Base-by-base conservation (phyloP, 1,140 invertebrate species). In the Pseudobourletiella spinata region DNA sequence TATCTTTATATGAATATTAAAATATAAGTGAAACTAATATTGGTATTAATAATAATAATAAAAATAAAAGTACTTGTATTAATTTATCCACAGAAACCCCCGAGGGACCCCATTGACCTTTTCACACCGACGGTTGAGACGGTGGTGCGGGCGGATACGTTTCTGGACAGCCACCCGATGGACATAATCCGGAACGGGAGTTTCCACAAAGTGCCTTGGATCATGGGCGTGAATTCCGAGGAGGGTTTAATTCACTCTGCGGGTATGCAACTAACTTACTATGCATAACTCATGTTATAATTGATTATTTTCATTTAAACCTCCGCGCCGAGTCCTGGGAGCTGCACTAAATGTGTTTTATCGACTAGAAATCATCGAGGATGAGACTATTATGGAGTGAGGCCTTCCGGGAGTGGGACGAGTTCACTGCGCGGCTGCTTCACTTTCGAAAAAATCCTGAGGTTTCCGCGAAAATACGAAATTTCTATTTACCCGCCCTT, bases 151-250 rank as follows among this genome's bases (percentile, higher is more conserved):
- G 83, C 65, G 42, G 28, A 66, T 1, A 56, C 84, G 16, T 87
- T 87, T 69, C 65, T 87, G 0, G 81, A 77, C 0, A 76, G 79
- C 62, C 75, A 79, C 63, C 83, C 84, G 1, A 72, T 78, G 1
- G 72, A 79, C 11, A 78, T 82, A 0, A 68, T 79, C 0, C 72
- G 72, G 59, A 71, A 74, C 14, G 82, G 76, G 35, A 70, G 80
- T 1, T 76, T 71, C 80, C 39, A 77, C 18, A 78, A 81, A 57
- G 61, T 87, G 15, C 84, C 84, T 0, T 81, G 83, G 77, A 80
- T 89, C 65, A 80, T 82, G 15, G 86, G 86, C 3, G 69, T 84
- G 0, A 57, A 56, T 61, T 16, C 63, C 3, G 57, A 59, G n/a
- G 57, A 59, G 39, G 56, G 57, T 1, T 18, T 64, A 3, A 57